Evolutionary conservation across 1,140 invertebrate species (phyloP).

Genomic region (Drosophila miranda): DNA sequence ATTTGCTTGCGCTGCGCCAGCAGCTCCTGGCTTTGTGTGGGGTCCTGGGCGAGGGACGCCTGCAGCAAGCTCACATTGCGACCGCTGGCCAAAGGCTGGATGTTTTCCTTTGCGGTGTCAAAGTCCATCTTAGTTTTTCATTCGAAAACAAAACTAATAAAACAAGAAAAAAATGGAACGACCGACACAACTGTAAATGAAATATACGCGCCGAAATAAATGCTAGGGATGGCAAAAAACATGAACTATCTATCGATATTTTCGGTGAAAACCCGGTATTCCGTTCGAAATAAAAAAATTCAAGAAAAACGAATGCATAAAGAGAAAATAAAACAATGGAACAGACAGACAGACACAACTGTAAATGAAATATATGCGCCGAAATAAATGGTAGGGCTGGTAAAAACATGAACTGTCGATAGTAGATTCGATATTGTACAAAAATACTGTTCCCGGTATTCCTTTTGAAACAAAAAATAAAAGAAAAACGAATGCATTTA

Average conservation of each 20-base stretch:
- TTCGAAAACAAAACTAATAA: no score
- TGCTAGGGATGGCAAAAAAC: constrained; percentile 10
- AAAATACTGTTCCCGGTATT: not conserved
- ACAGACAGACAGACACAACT: not conserved
- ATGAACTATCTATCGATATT: not conserved
- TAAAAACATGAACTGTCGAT: not conserved
- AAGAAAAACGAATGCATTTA: no score
- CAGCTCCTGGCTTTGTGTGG: constrained; percentile 84
- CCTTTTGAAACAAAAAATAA: not conserved
- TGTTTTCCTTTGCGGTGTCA: constrained; percentile 93
- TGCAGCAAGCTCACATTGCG: constrained; percentile 89
- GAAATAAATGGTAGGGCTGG: constrained; percentile 23
- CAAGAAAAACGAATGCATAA: no score
- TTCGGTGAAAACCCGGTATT: not conserved
- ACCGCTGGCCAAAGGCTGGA: constrained; percentile 93
- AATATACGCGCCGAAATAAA: constrained; percentile 33
- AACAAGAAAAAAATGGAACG: not conserved
- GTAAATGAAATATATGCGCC: constrained; percentile 25
- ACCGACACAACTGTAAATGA: not conserved
- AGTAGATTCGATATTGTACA: not conserved
- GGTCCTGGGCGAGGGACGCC: constrained; percentile 89
- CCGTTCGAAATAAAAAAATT: not conserved
- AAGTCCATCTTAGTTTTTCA: constrained; percentile 84
- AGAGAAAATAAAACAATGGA: not conserved
- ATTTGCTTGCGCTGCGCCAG: constrained; percentile 84